Conservation (phyloP, 2,888 invertebrate genomes). For the Nasonia oneida region DNA sequence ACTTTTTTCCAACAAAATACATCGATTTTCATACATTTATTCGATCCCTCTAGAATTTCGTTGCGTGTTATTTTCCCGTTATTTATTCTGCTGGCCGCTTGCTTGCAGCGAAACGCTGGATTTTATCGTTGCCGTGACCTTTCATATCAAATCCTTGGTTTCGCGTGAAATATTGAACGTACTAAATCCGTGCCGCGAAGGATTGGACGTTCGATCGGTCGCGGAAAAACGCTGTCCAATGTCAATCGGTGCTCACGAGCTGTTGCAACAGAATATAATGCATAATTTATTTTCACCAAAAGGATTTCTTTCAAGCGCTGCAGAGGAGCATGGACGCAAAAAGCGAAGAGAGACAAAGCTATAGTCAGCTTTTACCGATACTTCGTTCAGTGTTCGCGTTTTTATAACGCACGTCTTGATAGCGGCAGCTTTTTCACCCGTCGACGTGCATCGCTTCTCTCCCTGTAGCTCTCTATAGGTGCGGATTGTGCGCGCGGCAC, state of each 20-base stretch:
- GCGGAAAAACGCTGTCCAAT: slow-evolving; percentile 24
- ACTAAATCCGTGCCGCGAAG: slow-evolving; percentile 28
- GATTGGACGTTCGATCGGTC: slow-evolving; percentile 21
- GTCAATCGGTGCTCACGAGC: no score
- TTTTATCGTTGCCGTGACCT: slow-evolving; percentile 48
- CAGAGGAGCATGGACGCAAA: neutral
- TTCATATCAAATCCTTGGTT: slow-evolving; percentile 12
- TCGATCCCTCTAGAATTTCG: neutral
- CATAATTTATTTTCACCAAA: neutral
- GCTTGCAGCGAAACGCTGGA: neutral
- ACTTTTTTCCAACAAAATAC: no score
- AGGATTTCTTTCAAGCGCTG: neutral
- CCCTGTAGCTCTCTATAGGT: neutral
- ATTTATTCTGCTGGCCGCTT: neutral
- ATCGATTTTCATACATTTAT: no score
- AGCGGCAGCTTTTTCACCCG: neutral
- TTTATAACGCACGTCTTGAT: slow-evolving; percentile 4
- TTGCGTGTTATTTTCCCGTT: neutral
- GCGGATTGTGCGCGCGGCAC: neutral
- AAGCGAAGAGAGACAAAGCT: neutral
- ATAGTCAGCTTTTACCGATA: slow-evolving; percentile 25
- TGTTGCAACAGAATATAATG: neutral
- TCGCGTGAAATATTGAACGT: slow-evolving; percentile 44
- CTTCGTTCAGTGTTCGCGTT: neutral
- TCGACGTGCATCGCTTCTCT: neutral